phyloP scores from a whole-genome alignment of 2,113 vertebrate genomes.

The Nettapus auritus region DNA sequence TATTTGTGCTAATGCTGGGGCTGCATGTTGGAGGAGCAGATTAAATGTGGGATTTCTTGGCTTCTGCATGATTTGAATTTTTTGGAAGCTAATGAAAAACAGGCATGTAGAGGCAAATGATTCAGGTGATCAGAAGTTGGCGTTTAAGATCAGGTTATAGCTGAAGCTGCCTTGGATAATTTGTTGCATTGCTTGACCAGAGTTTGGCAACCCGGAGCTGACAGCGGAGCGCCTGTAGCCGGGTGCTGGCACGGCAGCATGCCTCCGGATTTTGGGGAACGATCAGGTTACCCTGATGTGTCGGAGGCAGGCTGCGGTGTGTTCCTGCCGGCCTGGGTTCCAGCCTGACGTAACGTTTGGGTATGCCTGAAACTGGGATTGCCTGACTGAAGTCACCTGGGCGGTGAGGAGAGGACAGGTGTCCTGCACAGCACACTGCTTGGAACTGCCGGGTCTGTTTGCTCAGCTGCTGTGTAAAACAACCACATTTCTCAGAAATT shows the following conservation, averaged over 20 bases:
- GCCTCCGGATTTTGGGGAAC: background rate
- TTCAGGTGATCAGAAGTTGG: background rate
- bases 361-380: background rate
- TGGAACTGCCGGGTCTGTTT: background rate
- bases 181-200: background rate
- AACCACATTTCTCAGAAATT: background rate
- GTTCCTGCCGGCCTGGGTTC: background rate
- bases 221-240: background rate
- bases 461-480: background rate
- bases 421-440: rapidly evolving
- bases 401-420: rapidly evolving
- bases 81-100: background rate
- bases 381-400: background rate
- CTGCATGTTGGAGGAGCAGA: background rate
- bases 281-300: rapidly evolving
- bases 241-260: background rate
- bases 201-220: background rate
- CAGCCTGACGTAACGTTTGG: background rate
- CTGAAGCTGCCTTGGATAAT: background rate
- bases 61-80: background rate
- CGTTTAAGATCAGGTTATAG: background rate
- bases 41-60: background rate
- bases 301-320: background rate
- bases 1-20: background rate
- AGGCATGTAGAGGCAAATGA: background rate